Percentiles rank a stretch among this genome's conserved stretches.
These are phyloP conservation scores for Dicyrtoma fusca DNA, from an alignment of 2,888 invertebrate species.

Conservation along the genomic window DNA sequence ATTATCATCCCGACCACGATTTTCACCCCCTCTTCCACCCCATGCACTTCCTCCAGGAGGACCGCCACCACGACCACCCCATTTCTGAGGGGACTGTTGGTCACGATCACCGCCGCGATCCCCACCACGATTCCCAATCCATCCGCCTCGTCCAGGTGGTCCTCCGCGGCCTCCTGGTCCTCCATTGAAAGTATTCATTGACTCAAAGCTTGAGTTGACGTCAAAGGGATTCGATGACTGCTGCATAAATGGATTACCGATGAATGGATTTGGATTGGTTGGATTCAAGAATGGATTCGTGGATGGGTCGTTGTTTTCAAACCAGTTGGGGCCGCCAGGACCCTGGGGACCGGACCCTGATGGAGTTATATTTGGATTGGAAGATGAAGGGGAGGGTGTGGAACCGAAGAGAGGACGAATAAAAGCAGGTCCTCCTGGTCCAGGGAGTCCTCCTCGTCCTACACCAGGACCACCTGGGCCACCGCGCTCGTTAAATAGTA, in stretches of 20 bases:
- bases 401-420: slow-evolving; percentile 12
- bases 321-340: slow-evolving; percentile 12
- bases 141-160: slow-evolving; percentile 7
- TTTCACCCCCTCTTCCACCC: slow-evolving; percentile 28
- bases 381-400: too few relatives aligned
- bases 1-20: not conserved
- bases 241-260: slow-evolving; percentile 51
- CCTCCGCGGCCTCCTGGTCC: not conserved
- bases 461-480: too few relatives aligned
- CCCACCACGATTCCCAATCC: slow-evolving; percentile 7
- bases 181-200: not conserved
- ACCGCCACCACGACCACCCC: slow-evolving; percentile 40
- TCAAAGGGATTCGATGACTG: slow-evolving; percentile 54
- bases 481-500: not conserved
- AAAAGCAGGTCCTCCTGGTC: not conserved
- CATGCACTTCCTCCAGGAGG: slow-evolving; percentile 37
- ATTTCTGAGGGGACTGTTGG: slow-evolving; percentile 26
- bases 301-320: slow-evolving; percentile 32
- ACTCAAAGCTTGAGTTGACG: slow-evolving; percentile 34
- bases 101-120: slow-evolving; percentile 17
- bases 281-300: slow-evolving; percentile 54
- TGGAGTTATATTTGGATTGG: too few relatives aligned
- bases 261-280: slow-evolving; percentile 51
- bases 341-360: too few relatives aligned
- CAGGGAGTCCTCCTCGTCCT: too few relatives aligned